A percentile compares a stretch with the other conserved stretches of the same genome.
Conservation (phyloP, 2,888 invertebrate genomes). For the Dyspetes luteomarginatus region DNA sequence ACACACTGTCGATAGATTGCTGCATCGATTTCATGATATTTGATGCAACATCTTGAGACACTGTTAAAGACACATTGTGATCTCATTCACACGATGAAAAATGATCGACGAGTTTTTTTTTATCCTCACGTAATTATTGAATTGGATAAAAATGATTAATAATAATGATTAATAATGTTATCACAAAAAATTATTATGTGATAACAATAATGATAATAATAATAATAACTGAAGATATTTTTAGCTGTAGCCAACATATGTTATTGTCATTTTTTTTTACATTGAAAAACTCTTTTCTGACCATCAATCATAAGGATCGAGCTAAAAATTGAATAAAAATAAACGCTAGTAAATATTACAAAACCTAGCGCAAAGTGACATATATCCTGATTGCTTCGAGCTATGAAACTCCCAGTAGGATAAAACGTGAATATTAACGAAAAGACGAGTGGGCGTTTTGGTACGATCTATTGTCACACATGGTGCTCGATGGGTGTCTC, state of each 20-base stretch:
- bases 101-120: neutral
- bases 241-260: too few relatives aligned
- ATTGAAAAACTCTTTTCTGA: too few relatives aligned
- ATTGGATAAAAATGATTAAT: too few relatives aligned
- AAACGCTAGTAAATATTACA: too few relatives aligned
- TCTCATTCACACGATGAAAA: neutral
- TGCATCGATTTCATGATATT: slow-evolving; percentile 17
- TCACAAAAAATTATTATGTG: too few relatives aligned
- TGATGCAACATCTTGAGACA: neutral
- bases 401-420: slow-evolving; percentile 31
- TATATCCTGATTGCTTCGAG: neutral
- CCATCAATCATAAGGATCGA: too few relatives aligned
- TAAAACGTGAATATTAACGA: slow-evolving; percentile 37
- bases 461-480: slow-evolving; percentile 64
- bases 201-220: too few relatives aligned
- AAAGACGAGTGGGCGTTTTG: slow-evolving; percentile 60
- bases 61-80: neutral
- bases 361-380: neutral
- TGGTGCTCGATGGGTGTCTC: slow-evolving; percentile 45
- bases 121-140: neutral
- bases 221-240: too few relatives aligned
- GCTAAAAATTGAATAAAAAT: too few relatives aligned
- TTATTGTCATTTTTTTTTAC: too few relatives aligned
- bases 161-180: too few relatives aligned
- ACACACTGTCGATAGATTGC: slow-evolving; percentile 33